Percentiles rank a stretch among this genome's conserved stretches.
Evolutionary conservation across 2,888 invertebrate species (phyloP).

Genomic region (Synanthedon formicaeformis): DNA sequence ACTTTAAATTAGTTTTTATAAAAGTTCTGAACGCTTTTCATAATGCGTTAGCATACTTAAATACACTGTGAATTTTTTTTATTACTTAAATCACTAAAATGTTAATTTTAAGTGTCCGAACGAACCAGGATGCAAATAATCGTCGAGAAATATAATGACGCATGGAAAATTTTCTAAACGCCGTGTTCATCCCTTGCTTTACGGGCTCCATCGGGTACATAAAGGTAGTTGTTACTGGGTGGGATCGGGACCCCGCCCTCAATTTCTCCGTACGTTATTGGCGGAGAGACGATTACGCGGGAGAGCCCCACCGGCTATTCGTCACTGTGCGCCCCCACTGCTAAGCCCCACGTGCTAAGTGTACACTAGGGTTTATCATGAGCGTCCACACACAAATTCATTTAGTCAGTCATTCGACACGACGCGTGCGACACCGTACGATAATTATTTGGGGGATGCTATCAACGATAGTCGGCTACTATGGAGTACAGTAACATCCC

Average conservation of each 20-base stretch:
- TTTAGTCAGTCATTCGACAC: constrained; percentile 63
- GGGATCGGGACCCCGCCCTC: constrained; percentile 37
- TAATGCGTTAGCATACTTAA: no score
- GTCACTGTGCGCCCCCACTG: constrained; percentile 41
- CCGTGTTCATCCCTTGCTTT: neutral
- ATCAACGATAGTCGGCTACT: constrained; percentile 37
- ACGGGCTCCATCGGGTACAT: constrained; percentile 19
- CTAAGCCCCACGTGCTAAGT: constrained; percentile 36
- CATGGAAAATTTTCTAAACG: neutral
- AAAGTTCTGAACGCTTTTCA: no score
- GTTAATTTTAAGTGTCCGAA: no score
- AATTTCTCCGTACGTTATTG: constrained; percentile 33
- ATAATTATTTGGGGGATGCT: constrained; percentile 43
- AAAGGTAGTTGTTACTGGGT: constrained; percentile 27
- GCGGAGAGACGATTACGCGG: constrained; percentile 23
- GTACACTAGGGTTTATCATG: constrained; percentile 53
- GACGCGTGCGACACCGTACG: constrained; percentile 52
- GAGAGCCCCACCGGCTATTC: constrained; percentile 40
- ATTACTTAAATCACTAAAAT: no score
- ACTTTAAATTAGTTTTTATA: no score
- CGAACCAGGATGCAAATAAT: no score
- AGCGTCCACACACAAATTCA: constrained; percentile 52
- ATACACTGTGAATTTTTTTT: no score
- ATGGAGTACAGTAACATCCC: constrained; percentile 57
- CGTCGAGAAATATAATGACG: no score